Evolutionary conservation across 1,140 invertebrate species (phyloP).

Genomic region (Ericerus pela): DNA sequence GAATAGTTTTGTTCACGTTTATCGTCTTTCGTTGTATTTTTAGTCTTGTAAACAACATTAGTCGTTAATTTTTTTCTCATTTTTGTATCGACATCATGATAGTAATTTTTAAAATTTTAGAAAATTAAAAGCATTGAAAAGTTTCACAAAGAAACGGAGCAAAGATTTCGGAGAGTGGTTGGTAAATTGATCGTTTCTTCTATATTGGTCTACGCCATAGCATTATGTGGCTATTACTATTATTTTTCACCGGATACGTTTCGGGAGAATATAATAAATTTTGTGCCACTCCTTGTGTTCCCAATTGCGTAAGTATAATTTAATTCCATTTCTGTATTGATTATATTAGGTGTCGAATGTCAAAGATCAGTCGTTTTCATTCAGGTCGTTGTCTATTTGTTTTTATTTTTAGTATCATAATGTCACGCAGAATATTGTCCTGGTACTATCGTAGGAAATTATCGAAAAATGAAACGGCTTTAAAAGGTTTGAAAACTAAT

Average conservation of each 20-base stretch:
- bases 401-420: neutral
- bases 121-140: slow-evolving; percentile 10
- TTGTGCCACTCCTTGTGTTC: neutral
- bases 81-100: no score
- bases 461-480: slow-evolving; percentile 57
- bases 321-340: no score
- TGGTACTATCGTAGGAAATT: slow-evolving; percentile 80
- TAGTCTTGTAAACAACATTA: neutral
- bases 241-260: neutral
- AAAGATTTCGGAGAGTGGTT: neutral
- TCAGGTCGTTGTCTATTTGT: neutral
- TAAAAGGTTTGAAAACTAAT: slow-evolving; percentile 54
- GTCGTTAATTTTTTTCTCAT: neutral
- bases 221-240: neutral
- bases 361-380: no score
- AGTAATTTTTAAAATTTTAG: no score
- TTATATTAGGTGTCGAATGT: no score
- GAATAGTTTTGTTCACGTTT: no score
- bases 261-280: neutral
- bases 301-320: neutral
- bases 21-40: no score
- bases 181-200: neutral
- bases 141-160: neutral
- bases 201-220: neutral
- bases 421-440: neutral